Conservation (phyloP, 2,113 vertebrate genomes). For the Pogona vitticeps region DNA sequence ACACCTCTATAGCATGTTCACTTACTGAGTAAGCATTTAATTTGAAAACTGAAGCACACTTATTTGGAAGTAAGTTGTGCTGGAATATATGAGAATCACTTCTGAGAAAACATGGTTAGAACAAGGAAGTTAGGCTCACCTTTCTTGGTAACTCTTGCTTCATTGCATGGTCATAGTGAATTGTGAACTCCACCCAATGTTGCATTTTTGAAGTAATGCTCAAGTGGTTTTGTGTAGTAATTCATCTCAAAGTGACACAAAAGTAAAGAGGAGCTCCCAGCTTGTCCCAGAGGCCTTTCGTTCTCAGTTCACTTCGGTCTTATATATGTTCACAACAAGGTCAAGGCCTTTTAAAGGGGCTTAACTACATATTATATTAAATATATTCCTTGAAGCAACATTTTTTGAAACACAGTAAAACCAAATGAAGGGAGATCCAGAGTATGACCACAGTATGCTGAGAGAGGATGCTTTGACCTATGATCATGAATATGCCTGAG, state of each 20-base stretch:
- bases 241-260: neutral
- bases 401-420: neutral
- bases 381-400: neutral
- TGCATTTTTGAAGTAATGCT: neutral
- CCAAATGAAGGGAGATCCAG: too few relatives aligned
- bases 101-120: neutral
- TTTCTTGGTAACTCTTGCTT: neutral
- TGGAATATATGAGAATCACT: neutral
- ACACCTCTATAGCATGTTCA: too few relatives aligned
- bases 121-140: neutral
- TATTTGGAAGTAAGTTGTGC: neutral
- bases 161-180: neutral
- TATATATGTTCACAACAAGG: neutral
- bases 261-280: neutral
- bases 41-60: neutral
- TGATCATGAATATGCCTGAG: too few relatives aligned
- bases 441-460: too few relatives aligned
- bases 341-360: neutral
- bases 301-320: neutral
- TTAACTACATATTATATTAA: neutral
- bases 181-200: neutral
- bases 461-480: too few relatives aligned
- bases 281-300: neutral
- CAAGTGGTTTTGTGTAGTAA: neutral
- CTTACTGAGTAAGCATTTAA: conserved; percentile 1